These are phyloP conservation scores for Rutilus rutilus DNA, from an alignment of 2,113 vertebrate species.

Conservation along the genomic window DNA sequence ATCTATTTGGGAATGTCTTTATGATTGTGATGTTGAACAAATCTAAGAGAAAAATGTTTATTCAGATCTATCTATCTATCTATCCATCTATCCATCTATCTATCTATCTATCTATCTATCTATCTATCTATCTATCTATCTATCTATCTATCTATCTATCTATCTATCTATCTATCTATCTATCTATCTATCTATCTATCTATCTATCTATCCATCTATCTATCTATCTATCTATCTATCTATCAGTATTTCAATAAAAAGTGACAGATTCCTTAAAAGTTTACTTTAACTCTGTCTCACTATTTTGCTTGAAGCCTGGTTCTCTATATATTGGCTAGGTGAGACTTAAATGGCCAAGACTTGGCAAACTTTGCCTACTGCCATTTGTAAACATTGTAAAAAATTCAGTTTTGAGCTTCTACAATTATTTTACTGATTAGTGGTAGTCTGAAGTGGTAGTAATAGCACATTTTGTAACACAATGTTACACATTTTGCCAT, in stretches of 20 bases:
- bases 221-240: background rate
- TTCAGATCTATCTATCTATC: background rate
- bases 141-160: background rate
- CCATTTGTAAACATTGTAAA: background rate
- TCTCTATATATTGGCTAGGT: background rate
- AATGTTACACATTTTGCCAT: background rate
- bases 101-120: background rate
- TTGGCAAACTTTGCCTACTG: background rate
- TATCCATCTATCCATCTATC: background rate
- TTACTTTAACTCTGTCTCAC: background rate
- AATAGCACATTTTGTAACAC: background rate
- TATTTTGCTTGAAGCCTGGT: background rate
- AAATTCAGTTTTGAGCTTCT: background rate
- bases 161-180: background rate
- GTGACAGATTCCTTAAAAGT: too few species aligned
- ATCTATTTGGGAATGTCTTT: constrained; percentile 62
- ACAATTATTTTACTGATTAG: background rate
- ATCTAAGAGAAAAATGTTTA: constrained; percentile 24
- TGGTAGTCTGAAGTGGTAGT: background rate
- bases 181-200: too few species aligned
- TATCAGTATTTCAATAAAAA: too few species aligned
- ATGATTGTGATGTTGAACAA: constrained; percentile 57
- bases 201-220: background rate
- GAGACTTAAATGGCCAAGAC: background rate
- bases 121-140: background rate